Evolutionary conservation across 2,113 vertebrate genomes (phyloP).

Genomic region (Zootoca vivipara): DNA sequence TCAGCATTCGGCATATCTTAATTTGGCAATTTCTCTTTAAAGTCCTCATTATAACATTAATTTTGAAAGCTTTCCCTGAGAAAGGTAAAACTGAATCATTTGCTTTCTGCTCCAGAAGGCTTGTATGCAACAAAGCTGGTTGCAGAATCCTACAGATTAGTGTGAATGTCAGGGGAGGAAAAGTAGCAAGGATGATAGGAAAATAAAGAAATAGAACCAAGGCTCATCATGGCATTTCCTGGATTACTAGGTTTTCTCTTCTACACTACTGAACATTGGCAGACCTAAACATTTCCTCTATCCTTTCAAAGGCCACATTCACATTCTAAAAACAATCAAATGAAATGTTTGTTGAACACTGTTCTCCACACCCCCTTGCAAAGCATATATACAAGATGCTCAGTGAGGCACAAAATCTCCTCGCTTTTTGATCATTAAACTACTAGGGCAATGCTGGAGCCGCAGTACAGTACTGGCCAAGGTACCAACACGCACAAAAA

Average conservation of each 20-base stretch:
- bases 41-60: background rate
- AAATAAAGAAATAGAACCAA: background rate
- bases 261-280: background rate
- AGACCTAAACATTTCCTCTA: background rate
- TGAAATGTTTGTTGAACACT: background rate
- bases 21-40: background rate
- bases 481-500: conserved; percentile 4
- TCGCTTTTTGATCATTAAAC: background rate
- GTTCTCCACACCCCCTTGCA: background rate
- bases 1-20: background rate
- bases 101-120: background rate
- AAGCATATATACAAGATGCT: background rate
- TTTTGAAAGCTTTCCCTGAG: background rate
- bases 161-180: background rate
- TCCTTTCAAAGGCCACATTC: background rate
- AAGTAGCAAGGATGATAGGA: background rate
- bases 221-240: background rate
- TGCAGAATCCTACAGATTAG: background rate
- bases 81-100: background rate
- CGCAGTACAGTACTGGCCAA: no score
- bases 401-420: background rate
- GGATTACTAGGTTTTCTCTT: background rate
- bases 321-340: background rate
- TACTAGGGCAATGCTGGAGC: background rate
- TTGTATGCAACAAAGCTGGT: background rate